Conservation (phyloP, 2,888 invertebrate species). For the Dynastes maya region DNA sequence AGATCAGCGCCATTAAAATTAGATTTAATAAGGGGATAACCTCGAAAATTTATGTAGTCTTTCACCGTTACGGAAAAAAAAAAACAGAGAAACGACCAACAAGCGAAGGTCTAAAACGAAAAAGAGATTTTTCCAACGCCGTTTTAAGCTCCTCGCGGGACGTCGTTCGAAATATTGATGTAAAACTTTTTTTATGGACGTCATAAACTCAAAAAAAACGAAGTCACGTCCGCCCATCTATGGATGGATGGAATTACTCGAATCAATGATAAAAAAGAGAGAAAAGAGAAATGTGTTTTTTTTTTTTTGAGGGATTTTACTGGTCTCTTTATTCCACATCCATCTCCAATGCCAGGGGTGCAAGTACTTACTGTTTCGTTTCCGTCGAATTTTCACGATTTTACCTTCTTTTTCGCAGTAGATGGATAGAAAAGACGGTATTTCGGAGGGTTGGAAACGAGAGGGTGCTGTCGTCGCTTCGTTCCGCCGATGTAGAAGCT, state of each 20-base stretch:
- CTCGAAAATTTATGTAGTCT: too few species aligned
- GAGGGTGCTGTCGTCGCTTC: neutral
- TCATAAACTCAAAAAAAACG: constrained; percentile 41
- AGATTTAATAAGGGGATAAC: too few species aligned
- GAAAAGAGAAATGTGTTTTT: neutral
- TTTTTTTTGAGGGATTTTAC: constrained; percentile 2
- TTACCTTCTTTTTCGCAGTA: neutral
- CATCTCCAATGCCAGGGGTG: neutral
- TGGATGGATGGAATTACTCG: neutral
- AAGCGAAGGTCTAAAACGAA: too few species aligned
- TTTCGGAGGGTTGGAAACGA: neutral
- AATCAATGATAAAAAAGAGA: constrained; percentile 6
- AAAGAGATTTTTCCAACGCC: neutral
- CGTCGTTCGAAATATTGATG: constrained; percentile 25
- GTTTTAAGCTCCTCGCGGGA: neutral
- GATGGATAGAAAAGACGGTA: too few species aligned
- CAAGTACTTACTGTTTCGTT: neutral
- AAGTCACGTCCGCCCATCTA: constrained; percentile 32
- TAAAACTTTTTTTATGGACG: constrained; percentile 35
- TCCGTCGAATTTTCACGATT: neutral
- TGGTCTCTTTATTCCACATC: neutral
- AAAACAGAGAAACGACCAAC: too few species aligned
- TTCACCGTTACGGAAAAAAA: too few species aligned
- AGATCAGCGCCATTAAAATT: too few species aligned
- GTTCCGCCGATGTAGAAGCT: constrained; percentile 1